Evolutionary conservation across 2,888 invertebrate species (phyloP), one percentile per base, ranked within the genome.

Genomic region (Fabriciana adippe): DNA sequence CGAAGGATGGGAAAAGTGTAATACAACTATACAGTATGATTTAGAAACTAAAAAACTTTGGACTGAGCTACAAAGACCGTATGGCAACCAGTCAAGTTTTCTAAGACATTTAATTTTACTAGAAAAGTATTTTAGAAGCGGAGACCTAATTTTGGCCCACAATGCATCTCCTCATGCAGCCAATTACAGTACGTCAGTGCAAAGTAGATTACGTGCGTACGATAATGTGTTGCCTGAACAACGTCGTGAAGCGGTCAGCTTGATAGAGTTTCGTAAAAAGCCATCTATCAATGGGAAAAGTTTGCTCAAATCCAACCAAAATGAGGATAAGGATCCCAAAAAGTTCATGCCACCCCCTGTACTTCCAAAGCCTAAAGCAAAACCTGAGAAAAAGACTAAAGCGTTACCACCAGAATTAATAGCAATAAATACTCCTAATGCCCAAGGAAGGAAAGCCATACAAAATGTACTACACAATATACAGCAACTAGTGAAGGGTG

Each of bases 1-100:
- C 0, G 96, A 96, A 78, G 97, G 97, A 0, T 97, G 97, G 97
- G 97, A 97, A 75, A 96, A 96, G 70, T 96, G 96, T 74, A 94
- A 94, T 73, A 94, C 96, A 0, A 94, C 95, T 76, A 95, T 97
- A 64, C 97, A 97, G 78, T 97, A 97, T 73, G 97, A 97, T 78
- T 92, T 94, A 15, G 96, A 96, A n/a, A 97, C 97, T 0, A 96
- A 96, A 68, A 93, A 94, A 6, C 89, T 97, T 3, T 97, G 97
- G 96, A 95, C 96, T 71, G 96, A 96, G 75, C 83, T 97, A 51
- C 97, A 97, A 79, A 95, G 96, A 80, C 97, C 97, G 0, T 97
- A 97, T 76, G 97, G 97, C 3, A 97, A 97, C 83, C 97, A 97
- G 78, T 97, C 97, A 55, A 97, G 97, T 74, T 97, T 97, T 80